phyloP scores from a whole-genome alignment of 2,888 invertebrate genomes.

The Tetheella fluctuosa region DNA sequence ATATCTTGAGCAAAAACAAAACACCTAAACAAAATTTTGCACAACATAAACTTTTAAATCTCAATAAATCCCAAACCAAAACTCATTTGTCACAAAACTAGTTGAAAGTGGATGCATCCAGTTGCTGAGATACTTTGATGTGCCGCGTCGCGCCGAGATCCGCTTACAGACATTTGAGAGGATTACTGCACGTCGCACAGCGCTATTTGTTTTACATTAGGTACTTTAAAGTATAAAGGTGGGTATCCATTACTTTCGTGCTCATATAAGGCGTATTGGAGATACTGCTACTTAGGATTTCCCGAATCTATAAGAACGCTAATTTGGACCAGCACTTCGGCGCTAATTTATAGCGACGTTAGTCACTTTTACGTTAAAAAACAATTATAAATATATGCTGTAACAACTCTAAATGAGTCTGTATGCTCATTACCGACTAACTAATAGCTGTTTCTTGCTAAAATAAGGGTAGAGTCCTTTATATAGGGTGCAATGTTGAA shows the following conservation, averaged over 20 bases:
- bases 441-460: too few species aligned
- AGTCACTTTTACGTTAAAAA: too few species aligned
- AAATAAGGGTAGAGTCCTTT: too few species aligned
- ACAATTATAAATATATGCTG: too few species aligned
- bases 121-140: not conserved
- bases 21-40: too few species aligned
- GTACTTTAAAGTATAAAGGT: not conserved
- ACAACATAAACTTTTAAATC: too few species aligned
- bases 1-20: too few species aligned
- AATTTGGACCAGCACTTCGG: too few species aligned
- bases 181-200: constrained; percentile 16
- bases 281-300: not conserved
- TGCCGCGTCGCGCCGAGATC: constrained; percentile 11
- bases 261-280: not conserved
- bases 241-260: not conserved
- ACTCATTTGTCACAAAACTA: constrained; percentile 3
- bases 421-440: too few species aligned
- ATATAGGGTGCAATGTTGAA: not conserved
- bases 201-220: constrained; percentile 13
- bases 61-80: not conserved
- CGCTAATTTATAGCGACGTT: too few species aligned
- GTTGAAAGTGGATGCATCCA: not conserved
- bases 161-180: constrained; percentile 20
- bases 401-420: too few species aligned
- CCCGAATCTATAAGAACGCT: too few species aligned